Evolutionary conservation across 2,113 vertebrate genomes (phyloP).

Genomic region (Anas platyrhynchos): DNA sequence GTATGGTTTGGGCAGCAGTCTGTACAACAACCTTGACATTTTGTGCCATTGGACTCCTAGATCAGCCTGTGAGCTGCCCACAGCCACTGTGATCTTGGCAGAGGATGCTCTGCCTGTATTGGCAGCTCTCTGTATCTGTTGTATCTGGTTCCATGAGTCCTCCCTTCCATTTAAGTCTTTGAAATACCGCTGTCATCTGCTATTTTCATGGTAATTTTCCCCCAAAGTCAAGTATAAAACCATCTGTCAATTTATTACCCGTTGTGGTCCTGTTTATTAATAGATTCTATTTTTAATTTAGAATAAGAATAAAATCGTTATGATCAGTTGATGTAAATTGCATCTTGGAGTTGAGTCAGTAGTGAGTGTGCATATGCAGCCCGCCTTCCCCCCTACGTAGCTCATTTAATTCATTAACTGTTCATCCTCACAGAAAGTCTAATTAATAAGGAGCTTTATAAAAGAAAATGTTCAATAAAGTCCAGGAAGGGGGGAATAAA

Average conservation of each 20-base stretch:
- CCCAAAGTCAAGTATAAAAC: conserved; percentile 47
- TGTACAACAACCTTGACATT: background rate
- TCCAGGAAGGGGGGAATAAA: background rate
- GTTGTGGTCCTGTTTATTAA: conserved; percentile 60
- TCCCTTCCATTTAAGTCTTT: conserved; percentile 42
- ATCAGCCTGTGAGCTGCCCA: background rate
- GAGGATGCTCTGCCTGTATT: conserved; percentile 42
- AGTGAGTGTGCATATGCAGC: background rate
- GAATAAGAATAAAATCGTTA: conserved; percentile 6
- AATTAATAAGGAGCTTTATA: background rate
- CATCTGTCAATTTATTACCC: conserved; percentile 55
- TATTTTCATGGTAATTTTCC: conserved; percentile 42
- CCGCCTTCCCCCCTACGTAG: background rate
- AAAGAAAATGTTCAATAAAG: background rate
- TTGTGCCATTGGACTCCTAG: background rate
- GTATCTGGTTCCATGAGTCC: background rate
- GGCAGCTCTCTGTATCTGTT: conserved; percentile 10
- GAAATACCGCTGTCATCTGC: conserved; percentile 51
- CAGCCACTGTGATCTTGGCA: background rate
- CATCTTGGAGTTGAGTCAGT: conserved; percentile 33
- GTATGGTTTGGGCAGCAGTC: background rate
- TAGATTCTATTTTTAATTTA: conserved; percentile 54
- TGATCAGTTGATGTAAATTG: conserved; percentile 41
- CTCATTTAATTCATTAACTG: background rate
- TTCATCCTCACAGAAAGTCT: background rate